Conservation (phyloP, 1,140 invertebrate species). For the Hypsibius dujardini region DNA sequence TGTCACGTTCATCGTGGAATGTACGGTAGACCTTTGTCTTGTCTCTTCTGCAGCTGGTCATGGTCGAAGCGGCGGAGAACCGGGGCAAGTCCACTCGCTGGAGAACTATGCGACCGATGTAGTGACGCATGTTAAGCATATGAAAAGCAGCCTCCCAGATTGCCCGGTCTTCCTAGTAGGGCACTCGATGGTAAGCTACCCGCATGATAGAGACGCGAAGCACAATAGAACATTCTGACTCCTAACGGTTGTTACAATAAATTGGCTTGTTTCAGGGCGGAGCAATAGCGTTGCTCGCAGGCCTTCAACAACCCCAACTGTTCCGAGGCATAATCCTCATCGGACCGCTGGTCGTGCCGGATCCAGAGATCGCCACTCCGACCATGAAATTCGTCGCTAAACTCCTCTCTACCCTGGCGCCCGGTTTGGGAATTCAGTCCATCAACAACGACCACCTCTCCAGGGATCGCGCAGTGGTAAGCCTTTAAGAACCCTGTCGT, state of each 20-base stretch:
- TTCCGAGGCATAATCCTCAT: conserved; percentile 30
- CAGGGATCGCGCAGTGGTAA: conserved; percentile 25
- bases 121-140: conserved; percentile 30
- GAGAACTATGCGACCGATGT: conserved; percentile 31
- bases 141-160: conserved; percentile 28
- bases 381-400: conserved; percentile 27
- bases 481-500: neutral
- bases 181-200: conserved; percentile 35
- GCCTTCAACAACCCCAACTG: conserved; percentile 26
- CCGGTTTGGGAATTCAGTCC: conserved; percentile 24
- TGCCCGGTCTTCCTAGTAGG: conserved; percentile 31
- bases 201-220: too few species aligned
- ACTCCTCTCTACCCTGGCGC: conserved; percentile 24
- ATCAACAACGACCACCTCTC: conserved; percentile 23
- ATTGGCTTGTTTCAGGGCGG: conserved; percentile 28
- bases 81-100: conserved; percentile 29
- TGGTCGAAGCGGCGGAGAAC: conserved; percentile 32
- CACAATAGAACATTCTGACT: too few species aligned
- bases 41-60: conserved; percentile 31
- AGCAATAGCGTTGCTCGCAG: conserved; percentile 27
- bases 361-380: conserved; percentile 26
- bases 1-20: neutral
- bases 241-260: conserved; percentile 3
- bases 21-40: conserved; percentile 5
- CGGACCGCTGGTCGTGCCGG: conserved; percentile 26